These are phyloP conservation scores for Centropus bengalensis DNA, from an alignment of 2,113 vertebrate genomes.

Conservation along the genomic window DNA sequence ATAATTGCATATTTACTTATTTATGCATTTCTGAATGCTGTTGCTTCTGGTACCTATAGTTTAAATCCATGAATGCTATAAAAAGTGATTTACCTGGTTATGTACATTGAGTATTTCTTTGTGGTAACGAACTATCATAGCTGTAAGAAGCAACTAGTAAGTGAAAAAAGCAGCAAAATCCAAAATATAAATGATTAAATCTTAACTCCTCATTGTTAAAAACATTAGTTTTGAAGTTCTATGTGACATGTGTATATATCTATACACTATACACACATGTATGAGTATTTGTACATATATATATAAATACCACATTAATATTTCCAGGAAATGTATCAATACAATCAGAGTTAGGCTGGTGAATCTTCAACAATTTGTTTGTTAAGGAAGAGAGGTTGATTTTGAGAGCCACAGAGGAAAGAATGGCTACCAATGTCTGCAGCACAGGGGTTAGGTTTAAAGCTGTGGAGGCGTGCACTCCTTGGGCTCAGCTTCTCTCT, in stretches of 20 bases:
- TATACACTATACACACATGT: too few species aligned
- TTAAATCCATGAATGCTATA: background rate
- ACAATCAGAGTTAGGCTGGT: background rate
- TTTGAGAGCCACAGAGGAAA: background rate
- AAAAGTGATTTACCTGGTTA: background rate
- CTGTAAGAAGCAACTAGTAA: background rate
- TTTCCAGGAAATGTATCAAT: background rate
- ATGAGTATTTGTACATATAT: background rate
- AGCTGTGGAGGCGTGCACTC: background rate
- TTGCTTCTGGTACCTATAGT: background rate
- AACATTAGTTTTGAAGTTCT: background rate
- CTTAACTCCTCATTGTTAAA: background rate
- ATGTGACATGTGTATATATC: background rate
- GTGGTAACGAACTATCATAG: background rate
- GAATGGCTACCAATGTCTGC: background rate
- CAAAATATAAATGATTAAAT: background rate
- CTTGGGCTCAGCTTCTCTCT: background rate
- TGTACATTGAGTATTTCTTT: background rate
- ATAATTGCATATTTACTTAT: background rate
- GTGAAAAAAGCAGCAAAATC: background rate
- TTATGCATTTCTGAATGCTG: background rate
- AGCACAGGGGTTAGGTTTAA: background rate
- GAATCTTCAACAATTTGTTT: background rate
- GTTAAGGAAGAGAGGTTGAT: background rate
- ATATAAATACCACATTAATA: background rate